phyloP scores from a whole-genome alignment of 2,113 vertebrate genomes.

The Cochlearius cochlearius region DNA sequence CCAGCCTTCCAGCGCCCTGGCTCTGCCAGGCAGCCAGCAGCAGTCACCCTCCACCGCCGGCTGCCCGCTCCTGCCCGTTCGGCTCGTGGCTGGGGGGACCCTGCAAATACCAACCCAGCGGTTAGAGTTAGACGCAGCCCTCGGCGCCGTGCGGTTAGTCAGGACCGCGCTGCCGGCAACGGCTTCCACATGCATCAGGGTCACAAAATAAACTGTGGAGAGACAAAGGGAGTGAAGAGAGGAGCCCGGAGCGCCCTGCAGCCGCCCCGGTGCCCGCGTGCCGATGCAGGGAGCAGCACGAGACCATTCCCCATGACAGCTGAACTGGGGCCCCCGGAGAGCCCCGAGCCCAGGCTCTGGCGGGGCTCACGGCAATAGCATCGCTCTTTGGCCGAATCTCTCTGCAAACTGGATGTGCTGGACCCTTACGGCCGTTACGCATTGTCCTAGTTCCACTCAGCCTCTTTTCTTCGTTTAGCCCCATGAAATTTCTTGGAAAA shows the following conservation, averaged over 20 bases:
- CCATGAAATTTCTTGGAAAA: neutral
- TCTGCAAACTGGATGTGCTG: neutral
- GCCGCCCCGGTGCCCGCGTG: fast-evolving
- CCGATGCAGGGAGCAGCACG: neutral
- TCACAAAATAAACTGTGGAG: neutral
- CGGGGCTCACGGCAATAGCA: neutral
- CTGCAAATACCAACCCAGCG: neutral
- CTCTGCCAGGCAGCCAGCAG: neutral
- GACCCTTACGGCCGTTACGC: neutral
- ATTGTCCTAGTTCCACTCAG: neutral
- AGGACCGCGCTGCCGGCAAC: neutral
- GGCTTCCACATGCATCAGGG: slow-evolving; percentile 26
- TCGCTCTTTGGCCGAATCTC: neutral
- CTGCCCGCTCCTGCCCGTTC: neutral
- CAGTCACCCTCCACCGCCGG: neutral
- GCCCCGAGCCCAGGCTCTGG: neutral
- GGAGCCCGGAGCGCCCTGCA: neutral
- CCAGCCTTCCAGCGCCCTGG: neutral
- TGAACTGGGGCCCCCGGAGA: neutral
- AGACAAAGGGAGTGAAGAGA: slow-evolving; percentile 17
- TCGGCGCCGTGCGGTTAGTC: neutral
- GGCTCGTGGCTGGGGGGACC: neutral
- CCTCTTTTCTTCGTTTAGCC: neutral
- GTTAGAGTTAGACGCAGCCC: neutral
- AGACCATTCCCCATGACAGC: slow-evolving; percentile 5